Percentiles rank a stretch among this genome's conserved stretches.
Evolutionary conservation across 1,140 invertebrate genomes (phyloP).

Genomic region (Thereuonema tuberculata): DNA sequence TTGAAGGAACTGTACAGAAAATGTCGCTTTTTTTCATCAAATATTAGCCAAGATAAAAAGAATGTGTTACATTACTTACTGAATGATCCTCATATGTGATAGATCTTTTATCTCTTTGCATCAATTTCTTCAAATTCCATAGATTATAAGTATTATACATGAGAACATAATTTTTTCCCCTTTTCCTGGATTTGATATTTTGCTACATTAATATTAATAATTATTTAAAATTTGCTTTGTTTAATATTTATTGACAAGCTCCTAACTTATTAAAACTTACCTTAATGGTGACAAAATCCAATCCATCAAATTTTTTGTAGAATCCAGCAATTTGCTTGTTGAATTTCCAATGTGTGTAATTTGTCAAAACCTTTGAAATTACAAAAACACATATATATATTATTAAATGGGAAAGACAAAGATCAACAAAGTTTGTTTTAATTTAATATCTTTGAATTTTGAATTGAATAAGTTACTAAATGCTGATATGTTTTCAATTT

Average conservation of each 20-base stretch:
- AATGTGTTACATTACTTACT: too few relatives aligned
- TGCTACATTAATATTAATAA: too few relatives aligned
- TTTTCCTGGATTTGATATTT: too few relatives aligned
- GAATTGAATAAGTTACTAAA: not conserved
- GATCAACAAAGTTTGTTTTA: not conserved
- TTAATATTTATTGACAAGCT: not conserved
- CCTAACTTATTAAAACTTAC: conserved; percentile 18
- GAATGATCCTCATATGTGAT: too few relatives aligned
- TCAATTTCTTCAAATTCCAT: too few relatives aligned
- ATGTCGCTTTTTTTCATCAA: too few relatives aligned
- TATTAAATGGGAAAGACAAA: not conserved
- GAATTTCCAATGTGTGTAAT: conserved; percentile 21
- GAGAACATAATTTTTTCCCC: too few relatives aligned
- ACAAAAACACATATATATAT: conserved; percentile 5
- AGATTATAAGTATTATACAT: too few relatives aligned
- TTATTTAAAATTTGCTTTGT: conserved; percentile 6
- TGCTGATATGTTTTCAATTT: not conserved
- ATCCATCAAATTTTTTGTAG: conserved; percentile 27
- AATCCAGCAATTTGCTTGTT: conserved; percentile 32
- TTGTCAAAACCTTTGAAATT: conserved; percentile 17
- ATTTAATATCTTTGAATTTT: not conserved
- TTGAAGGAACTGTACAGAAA: too few relatives aligned
- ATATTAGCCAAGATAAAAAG: too few relatives aligned
- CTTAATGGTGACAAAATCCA: conserved; percentile 31
- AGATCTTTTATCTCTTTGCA: too few relatives aligned